phyloP scores from a whole-genome alignment of 92 coral and sea anemone species.

The Zoanthus solanderi region DNA sequence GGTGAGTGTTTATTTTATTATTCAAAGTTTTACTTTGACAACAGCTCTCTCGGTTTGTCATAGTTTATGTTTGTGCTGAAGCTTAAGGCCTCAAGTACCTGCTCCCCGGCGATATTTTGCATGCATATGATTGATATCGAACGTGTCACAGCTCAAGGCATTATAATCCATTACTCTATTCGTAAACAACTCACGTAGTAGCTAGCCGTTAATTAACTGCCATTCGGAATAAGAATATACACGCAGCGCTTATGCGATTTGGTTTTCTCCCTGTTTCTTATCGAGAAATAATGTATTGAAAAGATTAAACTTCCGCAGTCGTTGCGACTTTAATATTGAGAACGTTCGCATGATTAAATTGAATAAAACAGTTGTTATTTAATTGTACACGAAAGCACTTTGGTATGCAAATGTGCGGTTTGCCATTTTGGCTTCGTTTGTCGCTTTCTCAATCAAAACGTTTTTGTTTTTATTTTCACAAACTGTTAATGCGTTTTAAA shows the following conservation, averaged over 20 bases:
- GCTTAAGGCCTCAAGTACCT: conserved; percentile 26
- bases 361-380: background rate
- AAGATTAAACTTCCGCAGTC: background rate
- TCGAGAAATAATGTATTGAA: background rate
- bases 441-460: background rate
- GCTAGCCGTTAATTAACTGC: background rate
- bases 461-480: background rate
- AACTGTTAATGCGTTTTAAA: background rate
- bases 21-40: background rate
- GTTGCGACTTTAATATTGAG: background rate
- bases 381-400: background rate
- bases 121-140: background rate
- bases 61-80: background rate
- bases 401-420: background rate
- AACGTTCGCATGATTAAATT: background rate
- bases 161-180: too few species aligned
- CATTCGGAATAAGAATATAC: background rate
- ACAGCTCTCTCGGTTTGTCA: background rate
- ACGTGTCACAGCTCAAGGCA: conserved; percentile 9
- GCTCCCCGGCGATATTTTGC: background rate
- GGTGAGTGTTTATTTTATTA: conserved; percentile 57
- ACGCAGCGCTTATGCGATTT: background rate
- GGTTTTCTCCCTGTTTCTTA: background rate
- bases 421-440: background rate
- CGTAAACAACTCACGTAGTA: conserved; percentile 4